phyloP scores from a whole-genome alignment of 2,888 invertebrate species.

The Dasypolia templi region DNA sequence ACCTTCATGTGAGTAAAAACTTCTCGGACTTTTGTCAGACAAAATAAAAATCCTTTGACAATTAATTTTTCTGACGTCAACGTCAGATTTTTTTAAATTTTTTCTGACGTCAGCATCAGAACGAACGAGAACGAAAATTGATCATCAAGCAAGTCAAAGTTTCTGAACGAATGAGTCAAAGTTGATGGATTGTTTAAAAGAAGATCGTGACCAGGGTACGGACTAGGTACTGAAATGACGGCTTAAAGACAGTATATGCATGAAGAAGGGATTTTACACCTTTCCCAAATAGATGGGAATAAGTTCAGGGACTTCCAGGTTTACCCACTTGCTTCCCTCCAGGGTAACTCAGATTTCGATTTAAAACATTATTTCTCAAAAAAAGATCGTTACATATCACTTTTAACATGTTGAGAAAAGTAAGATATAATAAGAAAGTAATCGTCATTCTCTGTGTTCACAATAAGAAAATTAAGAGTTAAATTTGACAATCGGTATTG shows the following conservation, averaged over 20 bases:
- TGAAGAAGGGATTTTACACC: too few species aligned
- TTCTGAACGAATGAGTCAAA: not conserved
- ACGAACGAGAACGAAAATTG: not conserved
- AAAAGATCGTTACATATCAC: too few species aligned
- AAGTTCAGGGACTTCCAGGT: not conserved
- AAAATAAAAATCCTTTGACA: too few species aligned
- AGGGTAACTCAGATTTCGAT: too few species aligned
- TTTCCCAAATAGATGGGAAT: not conserved
- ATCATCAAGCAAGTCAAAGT: not conserved
- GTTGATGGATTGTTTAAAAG: not conserved
- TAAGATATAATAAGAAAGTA: too few species aligned
- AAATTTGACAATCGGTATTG: too few species aligned
- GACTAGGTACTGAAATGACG: not conserved
- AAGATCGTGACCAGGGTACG: not conserved
- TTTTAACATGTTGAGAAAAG: too few species aligned
- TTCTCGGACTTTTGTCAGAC: too few species aligned
- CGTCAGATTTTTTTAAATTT: conserved; percentile 36
- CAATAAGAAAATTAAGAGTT: too few species aligned
- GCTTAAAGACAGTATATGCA: not conserved
- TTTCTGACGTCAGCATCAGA: conserved; percentile 50
- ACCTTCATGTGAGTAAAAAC: conserved; percentile 10
- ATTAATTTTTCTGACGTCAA: too few species aligned
- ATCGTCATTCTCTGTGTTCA: too few species aligned
- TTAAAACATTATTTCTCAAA: too few species aligned
- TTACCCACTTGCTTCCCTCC: not conserved